Evolutionary conservation across 1,140 invertebrate genomes (phyloP), one percentile per base, ranked within the genome.

Genomic region (Oryzaephilus surinamensis): DNA sequence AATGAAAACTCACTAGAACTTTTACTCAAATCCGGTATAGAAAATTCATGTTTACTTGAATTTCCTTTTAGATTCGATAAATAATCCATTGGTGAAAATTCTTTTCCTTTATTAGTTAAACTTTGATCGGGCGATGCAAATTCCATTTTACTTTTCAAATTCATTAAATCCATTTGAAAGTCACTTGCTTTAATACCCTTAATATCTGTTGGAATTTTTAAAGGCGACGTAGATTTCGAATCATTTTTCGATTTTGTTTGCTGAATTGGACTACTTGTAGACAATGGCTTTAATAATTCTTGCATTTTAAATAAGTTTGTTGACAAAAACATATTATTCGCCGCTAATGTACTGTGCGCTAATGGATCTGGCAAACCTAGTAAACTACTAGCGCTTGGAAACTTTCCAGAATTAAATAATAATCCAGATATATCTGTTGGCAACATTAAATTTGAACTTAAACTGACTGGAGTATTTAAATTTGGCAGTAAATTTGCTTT

Each of bases 301-400:
- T 70, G 67, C 54, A 70, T 70, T 41, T 69, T 66, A 39, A 70
- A 54, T 15, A 67, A 54, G 41, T 67, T 67, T 10, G 65, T 66
- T 24, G 64, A 72, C 45, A 79, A 61, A 30, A 77, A 78, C 72
- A 78, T 76, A 48, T 78, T 78, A 46, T 77, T 78, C 2, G 74
- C 74, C 1, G 74, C 75, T 42, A 79, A 57, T 17, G 75, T 77
- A n/a, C 71, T 73, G 49, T 77, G 76, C 0, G 75, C 75, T 65
- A 79, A 69, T 0, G 75, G 75, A 64, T 77, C 76, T 1, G 75
- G 75, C 48, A 79, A 71, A 6, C 71, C 71, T 31, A 73, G 49
- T 34, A 74, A 46, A 40, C 57, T 67, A 11, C 67, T 68, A 4
- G 69, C 65, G 41, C 63, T 71, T 2, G 71, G 71, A 52, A 72